A percentile compares a stretch with the other conserved stretches of the same genome.
These are phyloP conservation scores for Philereme vetulata DNA, from an alignment of 2,888 invertebrate genomes.

Conservation along the genomic window DNA sequence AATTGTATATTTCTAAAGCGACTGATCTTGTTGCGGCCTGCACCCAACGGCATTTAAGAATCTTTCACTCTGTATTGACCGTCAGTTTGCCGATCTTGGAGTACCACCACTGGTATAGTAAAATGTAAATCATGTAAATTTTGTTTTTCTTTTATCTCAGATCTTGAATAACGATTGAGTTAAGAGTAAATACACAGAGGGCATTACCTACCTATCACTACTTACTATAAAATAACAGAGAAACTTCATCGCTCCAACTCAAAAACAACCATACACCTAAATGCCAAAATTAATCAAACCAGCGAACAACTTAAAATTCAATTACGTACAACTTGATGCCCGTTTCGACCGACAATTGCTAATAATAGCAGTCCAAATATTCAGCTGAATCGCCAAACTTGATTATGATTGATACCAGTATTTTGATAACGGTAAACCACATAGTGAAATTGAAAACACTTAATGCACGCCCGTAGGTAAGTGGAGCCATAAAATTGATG, in stretches of 20 bases:
- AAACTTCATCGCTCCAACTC: not conserved
- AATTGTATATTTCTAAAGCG: too few relatives aligned
- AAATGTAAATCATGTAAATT: too few relatives aligned
- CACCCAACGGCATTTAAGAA: too few relatives aligned
- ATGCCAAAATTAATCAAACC: constrained; percentile 46
- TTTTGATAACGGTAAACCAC: constrained; percentile 68
- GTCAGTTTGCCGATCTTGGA: too few relatives aligned
- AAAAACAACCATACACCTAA: constrained; percentile 39
- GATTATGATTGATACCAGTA: constrained; percentile 71
- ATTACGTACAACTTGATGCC: constrained; percentile 45
- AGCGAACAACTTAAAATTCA: constrained; percentile 59
- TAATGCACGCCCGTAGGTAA: constrained; percentile 51
- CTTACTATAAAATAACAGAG: too few relatives aligned
- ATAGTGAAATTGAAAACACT: constrained; percentile 53
- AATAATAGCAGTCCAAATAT: constrained; percentile 64
- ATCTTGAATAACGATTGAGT: too few relatives aligned
- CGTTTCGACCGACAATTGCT: constrained; percentile 23
- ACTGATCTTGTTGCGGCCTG: too few relatives aligned
- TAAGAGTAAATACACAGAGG: too few relatives aligned
- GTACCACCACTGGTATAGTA: too few relatives aligned
- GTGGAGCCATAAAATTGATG: constrained; percentile 45
- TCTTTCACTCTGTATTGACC: too few relatives aligned
- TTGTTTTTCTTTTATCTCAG: too few relatives aligned
- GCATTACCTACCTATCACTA: too few relatives aligned
- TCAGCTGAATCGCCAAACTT: constrained; percentile 58